Percentiles rank a stretch among this genome's conserved stretches.
Conservation (phyloP, 2,888 invertebrate species). For the Tachina grossa region DNA sequence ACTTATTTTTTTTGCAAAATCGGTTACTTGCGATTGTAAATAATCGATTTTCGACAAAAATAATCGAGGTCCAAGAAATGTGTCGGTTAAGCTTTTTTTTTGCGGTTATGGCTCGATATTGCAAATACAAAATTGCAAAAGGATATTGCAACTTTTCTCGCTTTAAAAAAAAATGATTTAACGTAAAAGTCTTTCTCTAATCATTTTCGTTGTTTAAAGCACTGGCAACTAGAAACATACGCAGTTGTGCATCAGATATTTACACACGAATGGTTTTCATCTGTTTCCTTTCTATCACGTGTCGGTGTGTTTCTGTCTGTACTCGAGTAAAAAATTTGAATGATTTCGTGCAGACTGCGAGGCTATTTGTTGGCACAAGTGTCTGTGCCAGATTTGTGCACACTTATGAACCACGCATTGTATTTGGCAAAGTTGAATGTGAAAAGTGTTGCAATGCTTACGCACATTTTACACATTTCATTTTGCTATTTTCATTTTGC, state of each 20-base stretch:
- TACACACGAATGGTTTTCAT: conserved; percentile 5
- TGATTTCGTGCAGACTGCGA: conserved; percentile 4
- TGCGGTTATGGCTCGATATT: too few species aligned
- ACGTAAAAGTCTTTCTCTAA: not conserved
- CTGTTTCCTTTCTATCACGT: conserved; percentile 2
- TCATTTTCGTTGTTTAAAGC: not conserved
- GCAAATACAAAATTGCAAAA: too few species aligned
- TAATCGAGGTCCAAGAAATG: too few species aligned
- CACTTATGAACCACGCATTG: conserved; percentile 32
- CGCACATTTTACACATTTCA: conserved; percentile 54
- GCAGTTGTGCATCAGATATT: not conserved
- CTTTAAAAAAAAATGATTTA: too few species aligned
- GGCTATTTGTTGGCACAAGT: not conserved
- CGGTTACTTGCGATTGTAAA: too few species aligned
- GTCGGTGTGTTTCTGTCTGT: not conserved
- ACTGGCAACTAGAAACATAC: not conserved
- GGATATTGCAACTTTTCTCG: too few species aligned
- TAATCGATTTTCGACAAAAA: too few species aligned
- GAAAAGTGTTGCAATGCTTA: conserved; percentile 40
- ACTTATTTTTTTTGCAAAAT: too few species aligned
- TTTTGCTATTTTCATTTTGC: conserved; percentile 53
- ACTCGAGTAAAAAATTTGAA: not conserved
- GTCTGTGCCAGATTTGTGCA: not conserved
- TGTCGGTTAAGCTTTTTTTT: too few species aligned
- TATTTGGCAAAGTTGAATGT: conserved; percentile 33